Conservation (phyloP, 2,797 vertebrate species). For the Onychomys torridus region DNA sequence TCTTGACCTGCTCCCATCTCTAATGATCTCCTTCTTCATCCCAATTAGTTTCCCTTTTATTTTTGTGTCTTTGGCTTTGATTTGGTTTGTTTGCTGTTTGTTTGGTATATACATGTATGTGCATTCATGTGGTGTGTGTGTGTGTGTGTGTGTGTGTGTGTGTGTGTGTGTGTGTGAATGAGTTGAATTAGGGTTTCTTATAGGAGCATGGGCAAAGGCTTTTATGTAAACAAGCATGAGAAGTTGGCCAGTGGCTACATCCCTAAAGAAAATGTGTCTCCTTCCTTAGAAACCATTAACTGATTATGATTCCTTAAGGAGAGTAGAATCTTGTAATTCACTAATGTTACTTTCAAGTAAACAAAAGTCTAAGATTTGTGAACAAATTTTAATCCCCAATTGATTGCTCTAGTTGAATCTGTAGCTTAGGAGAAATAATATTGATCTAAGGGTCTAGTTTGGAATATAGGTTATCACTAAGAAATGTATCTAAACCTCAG, state of each 20-base stretch:
- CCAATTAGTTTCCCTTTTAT: not conserved
- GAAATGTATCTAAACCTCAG: not conserved
- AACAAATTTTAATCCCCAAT: constrained; percentile 58
- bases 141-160: not conserved
- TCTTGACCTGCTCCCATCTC: too few species aligned
- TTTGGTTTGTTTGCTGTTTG: not conserved
- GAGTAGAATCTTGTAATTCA: not conserved
- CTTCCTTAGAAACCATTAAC: not conserved
- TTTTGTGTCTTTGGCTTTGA: not conserved
- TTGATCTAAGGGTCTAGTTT: not conserved
- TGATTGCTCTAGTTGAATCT: not conserved
- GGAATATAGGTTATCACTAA: not conserved
- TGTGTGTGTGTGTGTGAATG: not conserved
- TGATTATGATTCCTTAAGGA: not conserved
- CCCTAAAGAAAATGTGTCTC: not conserved
- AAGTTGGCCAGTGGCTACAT: not conserved
- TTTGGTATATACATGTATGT: not conserved
- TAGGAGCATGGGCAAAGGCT: not conserved
- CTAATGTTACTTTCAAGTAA: not conserved
- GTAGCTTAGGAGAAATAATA: not conserved
- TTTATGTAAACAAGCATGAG: not conserved
- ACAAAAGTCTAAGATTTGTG: constrained; percentile 42
- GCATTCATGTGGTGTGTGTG: rapidly evolving
- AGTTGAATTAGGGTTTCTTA: not conserved
- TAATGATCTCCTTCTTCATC: not conserved